Evolutionary conservation across 2,888 invertebrate genomes (phyloP).

Genomic region (Coremacera marginata): DNA sequence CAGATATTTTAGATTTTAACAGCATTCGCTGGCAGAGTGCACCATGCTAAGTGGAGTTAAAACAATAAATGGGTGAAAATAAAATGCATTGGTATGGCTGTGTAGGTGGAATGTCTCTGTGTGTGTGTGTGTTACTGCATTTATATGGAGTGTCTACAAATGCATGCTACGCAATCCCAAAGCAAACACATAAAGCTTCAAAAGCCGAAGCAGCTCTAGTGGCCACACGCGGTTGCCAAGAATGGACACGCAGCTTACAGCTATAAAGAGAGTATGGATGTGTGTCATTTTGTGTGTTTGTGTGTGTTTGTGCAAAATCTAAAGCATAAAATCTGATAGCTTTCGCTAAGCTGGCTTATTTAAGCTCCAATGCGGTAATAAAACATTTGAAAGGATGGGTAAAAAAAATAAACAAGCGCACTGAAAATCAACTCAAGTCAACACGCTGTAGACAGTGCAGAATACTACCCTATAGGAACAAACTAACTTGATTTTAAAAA

Average conservation of each 20-base stretch:
- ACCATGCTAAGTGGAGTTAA: slow-evolving; percentile 3
- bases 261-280: not conserved
- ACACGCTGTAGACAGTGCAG: not conserved
- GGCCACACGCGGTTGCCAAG: slow-evolving; percentile 21
- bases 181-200: slow-evolving; percentile 27
- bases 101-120: not conserved
- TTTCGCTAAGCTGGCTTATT: slow-evolving; percentile 64
- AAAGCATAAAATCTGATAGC: slow-evolving; percentile 64
- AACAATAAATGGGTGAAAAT: slow-evolving; percentile 15
- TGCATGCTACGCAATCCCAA: slow-evolving; percentile 20
- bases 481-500: no score
- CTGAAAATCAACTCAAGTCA: slow-evolving; percentile 10
- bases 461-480: not conserved
- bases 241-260: not conserved
- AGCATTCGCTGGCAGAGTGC: not conserved
- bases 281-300: not conserved
- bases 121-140: not conserved
- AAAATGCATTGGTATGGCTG: slow-evolving; percentile 10
- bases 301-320: slow-evolving; percentile 54
- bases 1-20: slow-evolving; percentile 19
- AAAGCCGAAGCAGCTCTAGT: slow-evolving; percentile 23
- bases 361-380: slow-evolving; percentile 62
- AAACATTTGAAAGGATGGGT: slow-evolving; percentile 61
- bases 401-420: slow-evolving; percentile 11
- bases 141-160: slow-evolving; percentile 22